phyloP scores from a whole-genome alignment of 2,797 vertebrate species.

The Tympanoctomys barrerae region DNA sequence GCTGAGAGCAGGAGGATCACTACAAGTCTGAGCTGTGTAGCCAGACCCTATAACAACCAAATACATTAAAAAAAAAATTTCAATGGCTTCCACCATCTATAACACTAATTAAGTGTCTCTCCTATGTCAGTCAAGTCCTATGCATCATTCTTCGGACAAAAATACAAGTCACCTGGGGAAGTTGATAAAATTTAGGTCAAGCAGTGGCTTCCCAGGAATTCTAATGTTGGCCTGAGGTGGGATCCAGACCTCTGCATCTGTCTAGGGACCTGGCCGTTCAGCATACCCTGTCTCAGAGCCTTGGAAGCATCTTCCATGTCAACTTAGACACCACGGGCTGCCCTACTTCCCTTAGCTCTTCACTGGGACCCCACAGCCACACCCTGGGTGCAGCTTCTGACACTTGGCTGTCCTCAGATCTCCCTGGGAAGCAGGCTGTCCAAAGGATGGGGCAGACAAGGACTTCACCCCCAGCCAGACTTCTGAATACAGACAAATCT shows the following conservation, averaged over 20 bases:
- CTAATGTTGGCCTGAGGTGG: not conserved
- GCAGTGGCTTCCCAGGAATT: not conserved
- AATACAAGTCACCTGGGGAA: not conserved
- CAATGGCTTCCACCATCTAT: not conserved
- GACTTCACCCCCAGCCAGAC: not conserved
- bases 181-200: not conserved
- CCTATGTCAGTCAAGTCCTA: not conserved
- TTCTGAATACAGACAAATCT: not conserved
- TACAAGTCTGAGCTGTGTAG: no score
- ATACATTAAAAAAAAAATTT: not conserved
- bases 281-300: not conserved
- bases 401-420: not conserved
- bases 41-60: no score
- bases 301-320: not conserved
- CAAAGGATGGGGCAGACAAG: not conserved
- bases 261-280: not conserved
- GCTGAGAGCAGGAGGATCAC: no score
- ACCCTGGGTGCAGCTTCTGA: not conserved
- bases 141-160: not conserved
- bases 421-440: not conserved
- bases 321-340: not conserved
- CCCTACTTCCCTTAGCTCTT: not conserved
- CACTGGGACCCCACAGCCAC: not conserved
- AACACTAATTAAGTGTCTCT: conserved; percentile 35
- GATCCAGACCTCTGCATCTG: not conserved